phyloP scores from a whole-genome alignment of 2,113 vertebrate species.

The Oryzias javanicus region DNA sequence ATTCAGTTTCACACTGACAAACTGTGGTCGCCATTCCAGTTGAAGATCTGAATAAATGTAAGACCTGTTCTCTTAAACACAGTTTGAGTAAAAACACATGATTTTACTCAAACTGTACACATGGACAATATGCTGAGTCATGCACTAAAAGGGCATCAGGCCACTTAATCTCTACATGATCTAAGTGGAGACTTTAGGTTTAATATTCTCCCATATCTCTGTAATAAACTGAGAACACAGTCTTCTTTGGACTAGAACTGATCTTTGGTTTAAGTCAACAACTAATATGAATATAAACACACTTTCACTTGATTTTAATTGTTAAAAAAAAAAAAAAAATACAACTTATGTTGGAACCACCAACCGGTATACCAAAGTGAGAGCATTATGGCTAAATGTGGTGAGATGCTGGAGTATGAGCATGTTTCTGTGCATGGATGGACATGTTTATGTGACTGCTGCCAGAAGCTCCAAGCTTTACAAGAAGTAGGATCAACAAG shows the following conservation, averaged over 20 bases:
- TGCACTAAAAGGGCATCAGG: too few species aligned
- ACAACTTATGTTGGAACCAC: slow-evolving; percentile 7
- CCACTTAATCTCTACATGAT: too few species aligned
- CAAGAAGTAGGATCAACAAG: neutral
- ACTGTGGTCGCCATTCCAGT: too few species aligned
- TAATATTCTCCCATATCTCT: neutral
- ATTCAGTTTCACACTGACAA: too few species aligned
- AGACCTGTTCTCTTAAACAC: too few species aligned
- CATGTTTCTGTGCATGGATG: neutral
- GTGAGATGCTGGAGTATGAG: slow-evolving; percentile 14
- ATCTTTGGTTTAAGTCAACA: neutral
- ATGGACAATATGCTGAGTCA: too few species aligned
- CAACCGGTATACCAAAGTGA: slow-evolving; percentile 48
- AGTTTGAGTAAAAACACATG: too few species aligned
- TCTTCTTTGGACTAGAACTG: neutral
- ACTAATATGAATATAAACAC: too few species aligned
- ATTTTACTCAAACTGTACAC: too few species aligned
- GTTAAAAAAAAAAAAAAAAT: slow-evolving; percentile 9
- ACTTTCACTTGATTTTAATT: too few species aligned
- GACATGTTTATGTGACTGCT: slow-evolving; percentile 36
- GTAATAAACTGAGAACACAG: neutral
- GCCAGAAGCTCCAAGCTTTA: slow-evolving; percentile 42
- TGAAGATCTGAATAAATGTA: too few species aligned
- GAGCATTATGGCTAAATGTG: slow-evolving; percentile 34
- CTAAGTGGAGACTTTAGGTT: neutral